A percentile compares a stretch with the other conserved stretches of the same genome.
These are phyloP conservation scores for Labia minor DNA, from an alignment of 2,888 invertebrate species.

Conservation along the genomic window DNA sequence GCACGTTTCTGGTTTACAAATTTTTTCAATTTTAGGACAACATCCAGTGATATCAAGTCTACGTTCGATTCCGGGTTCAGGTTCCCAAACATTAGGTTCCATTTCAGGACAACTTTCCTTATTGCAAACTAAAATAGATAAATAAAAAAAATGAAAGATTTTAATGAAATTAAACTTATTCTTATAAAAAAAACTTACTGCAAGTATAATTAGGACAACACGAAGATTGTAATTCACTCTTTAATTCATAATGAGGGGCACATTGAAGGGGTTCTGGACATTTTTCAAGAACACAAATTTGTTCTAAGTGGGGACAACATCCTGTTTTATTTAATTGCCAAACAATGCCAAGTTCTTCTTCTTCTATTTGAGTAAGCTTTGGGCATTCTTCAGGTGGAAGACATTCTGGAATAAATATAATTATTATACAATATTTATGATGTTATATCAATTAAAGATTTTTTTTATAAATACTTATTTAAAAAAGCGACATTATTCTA, in stretches of 20 bases:
- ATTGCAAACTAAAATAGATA: conserved; percentile 38
- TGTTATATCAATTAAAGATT: background rate
- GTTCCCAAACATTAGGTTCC: conserved; percentile 16
- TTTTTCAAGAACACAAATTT: conserved; percentile 48
- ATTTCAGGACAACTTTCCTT: conserved; percentile 47
- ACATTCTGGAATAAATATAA: conserved; percentile 46
- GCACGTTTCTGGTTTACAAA: conserved; percentile 54
- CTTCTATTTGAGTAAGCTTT: conserved; percentile 31
- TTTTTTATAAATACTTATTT: background rate
- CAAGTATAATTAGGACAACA: background rate
- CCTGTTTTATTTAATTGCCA: conserved; percentile 48
- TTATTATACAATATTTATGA: background rate
- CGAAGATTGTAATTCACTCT: background rate
- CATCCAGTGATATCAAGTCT: conserved; percentile 53
- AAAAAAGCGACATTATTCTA: no score
- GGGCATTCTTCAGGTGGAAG: conserved; percentile 60
- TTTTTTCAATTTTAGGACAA: conserved; percentile 50
- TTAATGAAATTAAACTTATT: background rate
- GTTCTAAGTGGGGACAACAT: conserved; percentile 56
- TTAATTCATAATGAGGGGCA: conserved; percentile 45
- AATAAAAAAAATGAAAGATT: conserved; percentile 13
- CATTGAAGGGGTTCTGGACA: conserved; percentile 54
- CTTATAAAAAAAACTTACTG: background rate
- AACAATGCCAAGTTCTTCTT: conserved; percentile 48
- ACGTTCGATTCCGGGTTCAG: conserved; percentile 53